Percentiles rank a stretch among this genome's conserved stretches.
Evolutionary conservation across 2,113 vertebrate species (phyloP).

Genomic region (Austrofundulus limnaeus): DNA sequence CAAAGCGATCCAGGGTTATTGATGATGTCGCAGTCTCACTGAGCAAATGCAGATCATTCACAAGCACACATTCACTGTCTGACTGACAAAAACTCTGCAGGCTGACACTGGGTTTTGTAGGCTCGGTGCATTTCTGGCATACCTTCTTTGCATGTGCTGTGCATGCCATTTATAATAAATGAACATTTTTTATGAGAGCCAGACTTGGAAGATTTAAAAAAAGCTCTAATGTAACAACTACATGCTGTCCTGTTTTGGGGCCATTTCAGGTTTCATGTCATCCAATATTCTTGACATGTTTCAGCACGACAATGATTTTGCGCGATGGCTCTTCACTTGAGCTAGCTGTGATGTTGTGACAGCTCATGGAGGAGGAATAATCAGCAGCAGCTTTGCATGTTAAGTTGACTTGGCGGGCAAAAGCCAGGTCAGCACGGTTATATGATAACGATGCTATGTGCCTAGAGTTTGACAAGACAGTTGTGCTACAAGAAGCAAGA

Average conservation of each 20-base stretch:
- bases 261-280: constrained; percentile 6
- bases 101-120: constrained; percentile 7
- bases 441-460: constrained; percentile 41
- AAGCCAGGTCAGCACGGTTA: constrained; percentile 39
- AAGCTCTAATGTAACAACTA: neutral
- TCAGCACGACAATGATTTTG: constrained; percentile 54
- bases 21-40: constrained; percentile 24
- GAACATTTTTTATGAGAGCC: constrained; percentile 13
- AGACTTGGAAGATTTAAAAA: constrained; percentile 4
- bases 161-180: constrained; percentile 8
- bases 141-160: constrained; percentile 1
- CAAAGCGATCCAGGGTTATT: constrained; percentile 30
- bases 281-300: constrained; percentile 5
- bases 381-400: constrained; percentile 50
- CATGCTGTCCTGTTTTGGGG: constrained; percentile 3
- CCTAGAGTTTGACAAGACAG: constrained; percentile 25
- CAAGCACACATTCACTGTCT: constrained; percentile 6
- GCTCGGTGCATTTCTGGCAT: constrained; percentile 19
- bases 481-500: constrained; percentile 30
- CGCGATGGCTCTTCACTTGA: constrained; percentile 51
- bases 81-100: constrained; percentile 8
- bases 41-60: constrained; percentile 34
- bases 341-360: constrained; percentile 51
- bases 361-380: constrained; percentile 59
- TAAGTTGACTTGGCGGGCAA: constrained; percentile 41